phyloP scores from a whole-genome alignment of 1,140 invertebrate species.

The Saccostrea glomerata region DNA sequence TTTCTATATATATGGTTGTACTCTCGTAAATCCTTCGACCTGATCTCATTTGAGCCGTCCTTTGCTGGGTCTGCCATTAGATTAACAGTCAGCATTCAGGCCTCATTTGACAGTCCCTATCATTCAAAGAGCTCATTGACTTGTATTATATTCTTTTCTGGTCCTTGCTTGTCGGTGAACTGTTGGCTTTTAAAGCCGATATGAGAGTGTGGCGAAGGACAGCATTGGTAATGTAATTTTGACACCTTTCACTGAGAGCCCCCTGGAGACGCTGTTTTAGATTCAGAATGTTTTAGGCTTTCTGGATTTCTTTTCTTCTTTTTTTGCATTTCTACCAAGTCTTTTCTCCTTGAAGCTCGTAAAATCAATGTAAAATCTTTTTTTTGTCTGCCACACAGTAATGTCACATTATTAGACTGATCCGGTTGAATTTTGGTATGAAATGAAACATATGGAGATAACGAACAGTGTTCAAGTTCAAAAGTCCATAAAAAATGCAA shows the following conservation, averaged over 20 bases:
- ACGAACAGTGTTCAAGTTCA: too few relatives aligned
- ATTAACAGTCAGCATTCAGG: neutral
- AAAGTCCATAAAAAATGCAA: too few relatives aligned
- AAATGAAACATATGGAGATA: too few relatives aligned
- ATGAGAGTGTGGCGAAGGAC: neutral
- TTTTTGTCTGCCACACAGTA: neutral
- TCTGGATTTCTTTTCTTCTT: neutral
- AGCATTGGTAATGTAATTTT: constrained; percentile 28
- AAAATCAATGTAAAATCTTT: neutral
- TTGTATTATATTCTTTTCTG: constrained; percentile 19
- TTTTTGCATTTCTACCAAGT: neutral
- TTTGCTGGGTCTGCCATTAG: neutral
- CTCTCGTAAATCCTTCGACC: too few relatives aligned
- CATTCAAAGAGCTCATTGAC: constrained; percentile 11
- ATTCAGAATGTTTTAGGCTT: neutral
- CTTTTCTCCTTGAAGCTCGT: neutral
- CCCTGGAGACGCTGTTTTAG: neutral
- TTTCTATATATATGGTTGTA: too few relatives aligned
- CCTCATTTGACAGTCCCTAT: neutral
- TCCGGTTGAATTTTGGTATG: too few relatives aligned
- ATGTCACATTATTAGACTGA: too few relatives aligned
- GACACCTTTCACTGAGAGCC: neutral
- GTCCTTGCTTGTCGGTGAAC: neutral
- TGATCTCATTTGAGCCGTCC: neutral
- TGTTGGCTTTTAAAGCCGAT: neutral